Conservation (phyloP, 2,888 invertebrate species). For the Heteromyza rotundicornis region DNA sequence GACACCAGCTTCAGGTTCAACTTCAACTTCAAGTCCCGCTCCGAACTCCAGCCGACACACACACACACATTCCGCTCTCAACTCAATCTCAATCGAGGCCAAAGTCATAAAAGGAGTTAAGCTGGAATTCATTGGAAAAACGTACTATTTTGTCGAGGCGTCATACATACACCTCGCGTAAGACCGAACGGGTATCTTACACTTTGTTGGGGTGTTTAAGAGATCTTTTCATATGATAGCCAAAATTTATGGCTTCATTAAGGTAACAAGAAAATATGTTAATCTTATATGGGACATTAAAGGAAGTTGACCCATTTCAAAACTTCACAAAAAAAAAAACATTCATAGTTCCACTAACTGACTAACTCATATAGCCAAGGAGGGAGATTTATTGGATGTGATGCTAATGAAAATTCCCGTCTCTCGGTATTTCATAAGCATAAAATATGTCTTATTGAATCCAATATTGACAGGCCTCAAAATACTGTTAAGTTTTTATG, state of each 20-base stretch:
- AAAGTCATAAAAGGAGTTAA: constrained; percentile 18
- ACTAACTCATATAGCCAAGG: not conserved
- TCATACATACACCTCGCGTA: not conserved
- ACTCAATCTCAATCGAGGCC: not conserved
- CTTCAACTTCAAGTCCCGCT: not conserved
- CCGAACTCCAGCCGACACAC: not conserved
- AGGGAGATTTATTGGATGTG: not conserved
- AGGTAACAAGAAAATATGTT: constrained; percentile 53
- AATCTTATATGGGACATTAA: not conserved
- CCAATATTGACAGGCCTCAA: too few relatives aligned
- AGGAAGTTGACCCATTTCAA: constrained; percentile 5
- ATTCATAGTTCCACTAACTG: not conserved
- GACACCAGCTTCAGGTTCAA: not conserved
- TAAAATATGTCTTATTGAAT: too few relatives aligned
- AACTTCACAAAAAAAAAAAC: too few relatives aligned
- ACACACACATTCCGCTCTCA: not conserved
- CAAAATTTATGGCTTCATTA: constrained; percentile 53
- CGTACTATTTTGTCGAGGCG: not conserved
- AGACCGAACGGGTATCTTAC: not conserved
- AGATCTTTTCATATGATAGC: constrained; percentile 35
- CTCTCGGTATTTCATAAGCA: too few relatives aligned
- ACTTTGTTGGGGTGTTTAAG: constrained; percentile 1
- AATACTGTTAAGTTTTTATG: too few relatives aligned
- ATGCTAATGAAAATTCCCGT: not conserved
- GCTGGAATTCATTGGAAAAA: constrained; percentile 17